phyloP scores from a whole-genome alignment of 2,888 invertebrate genomes.

The Agriopis marginaria region DNA sequence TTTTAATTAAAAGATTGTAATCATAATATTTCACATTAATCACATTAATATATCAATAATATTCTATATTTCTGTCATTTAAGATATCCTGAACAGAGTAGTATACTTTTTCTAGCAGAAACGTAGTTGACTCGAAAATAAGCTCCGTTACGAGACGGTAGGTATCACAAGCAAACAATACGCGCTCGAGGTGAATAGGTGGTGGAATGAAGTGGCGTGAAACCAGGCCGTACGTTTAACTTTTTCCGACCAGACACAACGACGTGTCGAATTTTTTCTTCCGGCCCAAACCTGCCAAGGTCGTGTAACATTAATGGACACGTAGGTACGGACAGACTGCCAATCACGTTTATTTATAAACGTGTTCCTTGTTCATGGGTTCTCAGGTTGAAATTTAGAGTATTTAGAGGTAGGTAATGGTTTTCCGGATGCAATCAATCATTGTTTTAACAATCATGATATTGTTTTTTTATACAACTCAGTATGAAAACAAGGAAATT shows the following conservation, averaged over 20 bases:
- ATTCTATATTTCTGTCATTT: no score
- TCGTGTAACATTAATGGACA: constrained; percentile 32
- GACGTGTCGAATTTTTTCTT: constrained; percentile 42
- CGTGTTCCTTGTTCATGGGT: constrained; percentile 32
- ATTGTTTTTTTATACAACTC: neutral
- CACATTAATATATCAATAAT: no score
- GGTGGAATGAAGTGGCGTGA: constrained; percentile 10
- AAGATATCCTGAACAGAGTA: no score
- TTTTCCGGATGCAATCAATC: constrained; percentile 8
- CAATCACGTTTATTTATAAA: constrained; percentile 34
- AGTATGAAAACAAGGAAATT: no score
- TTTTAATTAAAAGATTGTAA: no score
- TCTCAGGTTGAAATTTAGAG: constrained; percentile 22
- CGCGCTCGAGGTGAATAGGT: constrained; percentile 15
- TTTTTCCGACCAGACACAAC: constrained; percentile 37
- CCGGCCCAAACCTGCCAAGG: constrained; percentile 40
- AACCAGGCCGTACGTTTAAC: constrained; percentile 20
- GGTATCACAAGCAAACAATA: neutral
- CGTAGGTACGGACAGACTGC: constrained; percentile 25
- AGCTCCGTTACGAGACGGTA: neutral
- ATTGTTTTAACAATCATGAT: neutral
- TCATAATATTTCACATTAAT: no score
- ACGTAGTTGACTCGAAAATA: neutral
- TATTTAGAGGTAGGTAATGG: constrained; percentile 23
- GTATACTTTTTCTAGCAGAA: neutral